A percentile compares a stretch with the other conserved stretches of the same genome.
phyloP scores from a whole-genome alignment of 2,888 invertebrate genomes.

The Fragum fragum region DNA sequence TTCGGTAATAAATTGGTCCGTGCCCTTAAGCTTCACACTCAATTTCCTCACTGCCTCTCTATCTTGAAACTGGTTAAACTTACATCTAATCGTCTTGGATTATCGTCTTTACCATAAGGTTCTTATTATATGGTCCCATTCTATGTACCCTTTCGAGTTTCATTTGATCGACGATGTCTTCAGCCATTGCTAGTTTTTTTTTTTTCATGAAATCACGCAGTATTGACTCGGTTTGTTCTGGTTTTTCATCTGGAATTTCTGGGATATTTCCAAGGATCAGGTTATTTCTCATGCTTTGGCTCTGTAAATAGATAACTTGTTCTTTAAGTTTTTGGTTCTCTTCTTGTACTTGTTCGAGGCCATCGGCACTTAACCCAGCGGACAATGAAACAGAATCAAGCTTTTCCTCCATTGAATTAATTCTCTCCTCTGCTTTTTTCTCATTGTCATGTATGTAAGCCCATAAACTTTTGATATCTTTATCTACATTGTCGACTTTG shows the following conservation, averaged over 20 bases:
- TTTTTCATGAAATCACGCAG: not conserved
- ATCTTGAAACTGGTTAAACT: not conserved
- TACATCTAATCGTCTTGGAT: not conserved
- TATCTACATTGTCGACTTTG: too few relatives aligned
- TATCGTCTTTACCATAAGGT: too few relatives aligned
- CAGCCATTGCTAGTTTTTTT: not conserved
- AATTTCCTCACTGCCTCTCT: not conserved
- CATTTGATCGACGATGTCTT: not conserved
- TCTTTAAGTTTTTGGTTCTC: too few relatives aligned
- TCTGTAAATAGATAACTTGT: too few relatives aligned
- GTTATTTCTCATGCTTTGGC: too few relatives aligned
- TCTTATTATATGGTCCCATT: not conserved
- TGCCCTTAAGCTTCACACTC: not conserved
- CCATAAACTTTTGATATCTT: too few relatives aligned
- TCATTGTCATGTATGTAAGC: too few relatives aligned
- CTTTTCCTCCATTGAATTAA: too few relatives aligned
- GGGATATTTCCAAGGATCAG: not conserved
- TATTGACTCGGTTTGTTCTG: not conserved
- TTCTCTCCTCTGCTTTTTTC: too few relatives aligned
- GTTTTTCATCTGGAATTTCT: not conserved
- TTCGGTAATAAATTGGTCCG: not conserved
- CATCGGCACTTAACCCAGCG: too few relatives aligned
- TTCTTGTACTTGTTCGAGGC: too few relatives aligned
- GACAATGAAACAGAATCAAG: too few relatives aligned
- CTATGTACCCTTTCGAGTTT: conserved; percentile 12